Conservation (phyloP, 2,888 invertebrate species). For the Mythimna lalbum region DNA sequence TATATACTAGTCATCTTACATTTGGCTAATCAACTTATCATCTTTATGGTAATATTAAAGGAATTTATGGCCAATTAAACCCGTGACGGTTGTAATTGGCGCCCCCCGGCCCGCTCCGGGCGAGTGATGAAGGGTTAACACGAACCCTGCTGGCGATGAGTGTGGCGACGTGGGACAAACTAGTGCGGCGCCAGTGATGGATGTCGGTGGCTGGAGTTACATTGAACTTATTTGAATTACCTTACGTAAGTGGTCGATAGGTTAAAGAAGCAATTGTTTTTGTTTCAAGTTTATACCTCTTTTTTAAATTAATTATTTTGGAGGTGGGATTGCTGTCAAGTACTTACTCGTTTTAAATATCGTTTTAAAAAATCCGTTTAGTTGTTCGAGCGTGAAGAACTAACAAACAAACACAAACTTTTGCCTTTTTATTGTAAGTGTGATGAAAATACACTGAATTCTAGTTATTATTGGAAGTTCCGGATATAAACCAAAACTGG, state of each 20-base stretch:
- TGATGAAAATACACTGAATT: too few species aligned
- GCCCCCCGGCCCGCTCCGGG: background rate
- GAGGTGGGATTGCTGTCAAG: too few species aligned
- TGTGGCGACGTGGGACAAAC: conserved; percentile 34
- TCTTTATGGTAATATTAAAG: conserved; percentile 12
- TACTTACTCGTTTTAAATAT: too few species aligned
- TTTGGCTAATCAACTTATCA: too few species aligned
- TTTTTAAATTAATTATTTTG: too few species aligned
- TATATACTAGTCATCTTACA: too few species aligned
- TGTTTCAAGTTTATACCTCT: too few species aligned
- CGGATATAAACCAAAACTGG: background rate
- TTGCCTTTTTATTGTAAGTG: too few species aligned
- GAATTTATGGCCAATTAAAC: conserved; percentile 39
- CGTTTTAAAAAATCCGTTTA: too few species aligned
- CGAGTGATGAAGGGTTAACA: conserved; percentile 43
- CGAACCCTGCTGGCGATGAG: conserved; percentile 21
- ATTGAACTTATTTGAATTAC: background rate
- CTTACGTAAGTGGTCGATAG: background rate
- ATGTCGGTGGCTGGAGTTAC: background rate
- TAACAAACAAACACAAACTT: too few species aligned
- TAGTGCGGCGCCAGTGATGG: background rate
- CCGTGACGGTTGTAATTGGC: conserved; percentile 38
- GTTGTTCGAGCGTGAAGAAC: too few species aligned
- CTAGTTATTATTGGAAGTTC: background rate
- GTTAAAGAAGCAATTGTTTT: too few species aligned